Base-by-base conservation (phyloP, 2,888 invertebrate species). In the Caenorhabditis sp. region DNA sequence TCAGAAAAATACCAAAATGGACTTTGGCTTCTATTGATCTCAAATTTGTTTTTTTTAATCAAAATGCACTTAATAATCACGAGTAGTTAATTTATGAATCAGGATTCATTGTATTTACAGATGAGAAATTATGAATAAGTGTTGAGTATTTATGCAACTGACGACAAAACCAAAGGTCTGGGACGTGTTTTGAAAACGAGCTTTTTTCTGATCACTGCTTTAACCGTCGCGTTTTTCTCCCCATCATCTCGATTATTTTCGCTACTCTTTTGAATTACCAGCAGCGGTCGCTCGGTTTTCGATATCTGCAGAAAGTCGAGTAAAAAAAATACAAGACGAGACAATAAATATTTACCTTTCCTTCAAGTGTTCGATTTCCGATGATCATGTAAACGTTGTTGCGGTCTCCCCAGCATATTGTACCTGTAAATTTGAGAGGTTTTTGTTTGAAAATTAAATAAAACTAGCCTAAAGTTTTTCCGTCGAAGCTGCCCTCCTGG, bases 361-460 rank as follows among this genome's bases (percentile, higher is more conserved):
- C 89, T 73, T 89, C 89, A 16, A 89, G 74, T 70, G 88, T 80
- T 58, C 86, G 89, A 58, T 85, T 87, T n/a, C 88, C 89, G 68
- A 89, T 82, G 24, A 89, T 75, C 76, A 89, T 70, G 54, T 85
- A 82, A 24, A 84, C 86, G 68, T 86, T 86, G 24, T 74, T 85
- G 59, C 76, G 80, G 47, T 85, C 85, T 24, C 85, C 74, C 88
- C 87, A 89, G 19, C 84, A 86, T 38, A 89, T 69, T 44, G 88
- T 89, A 22, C 89, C 89, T 80, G 63, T 49, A 66, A 47, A 51
- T 7, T 16, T 58, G 19, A 58, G 51, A 54, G 14, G 7, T 6
- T 16, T 70, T 28, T 35, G 24, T 47, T 31, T n/a, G 24, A 66
- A 59, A 59, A 14, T 6, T n/a, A 28, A 49, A 49, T 8, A 31